phyloP scores from a whole-genome alignment of 2,113 vertebrate species.

The Parus major region DNA sequence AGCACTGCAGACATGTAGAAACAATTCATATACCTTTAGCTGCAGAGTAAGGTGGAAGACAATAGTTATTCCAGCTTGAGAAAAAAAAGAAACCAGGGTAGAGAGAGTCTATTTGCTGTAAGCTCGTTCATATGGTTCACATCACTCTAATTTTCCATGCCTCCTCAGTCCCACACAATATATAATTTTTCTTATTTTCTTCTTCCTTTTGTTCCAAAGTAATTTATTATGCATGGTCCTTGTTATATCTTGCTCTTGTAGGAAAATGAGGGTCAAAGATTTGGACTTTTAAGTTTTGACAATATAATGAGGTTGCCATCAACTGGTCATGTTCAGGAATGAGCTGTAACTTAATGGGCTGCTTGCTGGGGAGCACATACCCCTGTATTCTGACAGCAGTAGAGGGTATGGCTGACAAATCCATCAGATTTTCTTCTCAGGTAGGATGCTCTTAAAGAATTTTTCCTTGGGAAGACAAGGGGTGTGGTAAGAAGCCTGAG shows the following conservation, averaged over 20 bases:
- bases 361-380: not conserved
- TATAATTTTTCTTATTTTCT: not conserved
- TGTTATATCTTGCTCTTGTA: not conserved
- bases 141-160: not conserved
- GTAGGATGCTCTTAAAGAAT: not conserved
- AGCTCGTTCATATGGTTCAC: not conserved
- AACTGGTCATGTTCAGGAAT: not conserved
- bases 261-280: not conserved
- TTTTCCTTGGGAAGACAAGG: not conserved
- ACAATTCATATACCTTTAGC: not conserved
- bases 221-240: not conserved
- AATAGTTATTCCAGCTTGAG: not conserved
- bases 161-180: not conserved
- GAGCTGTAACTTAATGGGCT: not conserved
- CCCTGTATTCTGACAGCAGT: not conserved
- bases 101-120: not conserved
- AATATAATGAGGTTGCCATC: not conserved
- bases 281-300: not conserved
- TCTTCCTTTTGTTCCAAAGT: not conserved
- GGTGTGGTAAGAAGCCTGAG: not conserved
- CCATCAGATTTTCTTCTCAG: not conserved
- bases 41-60: not conserved
- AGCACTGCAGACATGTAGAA: not conserved
- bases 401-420: not conserved
- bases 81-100: not conserved